Evolutionary conservation across 2,797 vertebrate species (phyloP).

Genomic region (Hydrocynus forskahlii): DNA sequence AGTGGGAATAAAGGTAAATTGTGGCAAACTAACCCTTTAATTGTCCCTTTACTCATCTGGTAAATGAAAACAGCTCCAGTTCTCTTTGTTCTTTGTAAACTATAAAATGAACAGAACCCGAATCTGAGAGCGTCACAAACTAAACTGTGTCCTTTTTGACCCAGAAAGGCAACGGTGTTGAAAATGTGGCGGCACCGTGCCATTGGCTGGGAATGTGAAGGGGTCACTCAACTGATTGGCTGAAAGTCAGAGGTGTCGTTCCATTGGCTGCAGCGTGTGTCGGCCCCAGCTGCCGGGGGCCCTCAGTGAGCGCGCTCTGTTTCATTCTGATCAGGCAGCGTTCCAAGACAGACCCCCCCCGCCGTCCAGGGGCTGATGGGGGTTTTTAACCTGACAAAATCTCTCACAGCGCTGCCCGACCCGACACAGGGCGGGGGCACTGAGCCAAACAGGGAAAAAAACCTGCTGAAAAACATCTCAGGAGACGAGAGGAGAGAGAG

Average conservation of each 20-base stretch:
- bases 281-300: conserved; percentile 71
- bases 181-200: conserved; percentile 40
- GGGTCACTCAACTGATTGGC: conserved; percentile 39
- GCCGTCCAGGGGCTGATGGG: conserved; percentile 12
- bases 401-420: conserved; percentile 11
- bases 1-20: too few species aligned
- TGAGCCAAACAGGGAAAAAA: conserved; percentile 18
- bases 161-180: conserved; percentile 46
- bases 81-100: too few species aligned
- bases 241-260: conserved; percentile 44
- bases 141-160: conserved; percentile 35
- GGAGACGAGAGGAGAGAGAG: conserved; percentile 27
- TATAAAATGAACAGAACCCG: too few species aligned
- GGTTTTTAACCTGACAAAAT: conserved; percentile 35
- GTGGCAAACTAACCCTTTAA: too few species aligned
- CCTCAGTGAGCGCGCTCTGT: conserved; percentile 49
- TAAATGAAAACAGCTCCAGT: too few species aligned
- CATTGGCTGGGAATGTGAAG: conserved; percentile 43
- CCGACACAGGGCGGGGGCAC: conserved; percentile 24
- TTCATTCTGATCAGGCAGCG: conserved; percentile 29
- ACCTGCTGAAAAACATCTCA: not conserved
- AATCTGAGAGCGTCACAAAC: conserved; percentile 31
- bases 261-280: conserved; percentile 46
- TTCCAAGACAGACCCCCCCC: conserved; percentile 17
- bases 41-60: not conserved